Evolutionary conservation across 2,113 vertebrate genomes (phyloP).

Genomic region (Lycaon pictus): DNA sequence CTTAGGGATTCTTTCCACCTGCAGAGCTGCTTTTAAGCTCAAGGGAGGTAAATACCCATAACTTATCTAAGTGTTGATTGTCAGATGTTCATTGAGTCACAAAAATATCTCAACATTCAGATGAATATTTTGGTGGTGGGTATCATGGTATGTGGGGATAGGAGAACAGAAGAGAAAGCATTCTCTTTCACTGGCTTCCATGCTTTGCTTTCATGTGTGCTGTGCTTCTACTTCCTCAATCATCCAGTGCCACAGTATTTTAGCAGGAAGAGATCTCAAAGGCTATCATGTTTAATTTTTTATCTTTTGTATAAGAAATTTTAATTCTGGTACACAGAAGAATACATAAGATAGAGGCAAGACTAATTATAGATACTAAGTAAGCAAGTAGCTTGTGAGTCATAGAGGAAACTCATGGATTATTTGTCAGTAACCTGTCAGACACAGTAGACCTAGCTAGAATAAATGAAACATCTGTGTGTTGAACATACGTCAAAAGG

Average conservation of each 20-base stretch:
- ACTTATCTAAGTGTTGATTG: neutral
- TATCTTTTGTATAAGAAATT: slow-evolving; percentile 33
- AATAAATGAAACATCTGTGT: neutral
- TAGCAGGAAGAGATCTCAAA: neutral
- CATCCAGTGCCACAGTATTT: neutral
- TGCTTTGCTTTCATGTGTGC: neutral
- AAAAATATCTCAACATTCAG: neutral
- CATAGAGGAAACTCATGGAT: neutral
- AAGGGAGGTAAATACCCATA: neutral
- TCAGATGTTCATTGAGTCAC: neutral
- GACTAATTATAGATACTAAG: neutral
- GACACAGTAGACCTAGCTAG: neutral
- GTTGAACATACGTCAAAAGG: neutral
- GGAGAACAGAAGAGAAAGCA: neutral
- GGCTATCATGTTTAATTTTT: neutral
- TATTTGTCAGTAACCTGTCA: neutral
- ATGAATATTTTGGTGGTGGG: neutral
- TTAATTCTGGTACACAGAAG: neutral
- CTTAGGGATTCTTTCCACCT: neutral
- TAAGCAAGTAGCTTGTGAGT: neutral
- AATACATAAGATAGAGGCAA: neutral
- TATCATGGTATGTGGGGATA: neutral
- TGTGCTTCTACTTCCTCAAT: neutral
- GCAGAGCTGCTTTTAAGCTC: neutral
- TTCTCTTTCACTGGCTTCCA: neutral